Evolutionary conservation across 2,797 vertebrate species (phyloP).

Genomic region (Acipenser transmontanus): DNA sequence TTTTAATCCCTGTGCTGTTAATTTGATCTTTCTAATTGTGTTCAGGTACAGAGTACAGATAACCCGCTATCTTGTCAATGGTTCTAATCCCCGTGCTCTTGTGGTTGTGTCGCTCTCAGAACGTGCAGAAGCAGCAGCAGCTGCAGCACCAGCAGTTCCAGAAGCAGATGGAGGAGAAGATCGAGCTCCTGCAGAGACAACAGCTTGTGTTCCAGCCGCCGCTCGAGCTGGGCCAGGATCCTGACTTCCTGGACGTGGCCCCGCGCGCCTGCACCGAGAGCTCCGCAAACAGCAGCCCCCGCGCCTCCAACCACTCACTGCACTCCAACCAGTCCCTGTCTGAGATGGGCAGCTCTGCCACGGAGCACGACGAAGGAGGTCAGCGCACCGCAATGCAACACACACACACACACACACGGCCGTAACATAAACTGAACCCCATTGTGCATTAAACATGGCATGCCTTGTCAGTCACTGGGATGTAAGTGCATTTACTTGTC

Average conservation of each 20-base stretch:
- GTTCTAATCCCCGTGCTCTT: not conserved
- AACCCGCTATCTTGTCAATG: too few relatives aligned
- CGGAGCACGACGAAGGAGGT: slow-evolving; percentile 83
- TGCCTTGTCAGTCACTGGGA: not conserved
- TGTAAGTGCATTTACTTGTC: slow-evolving; percentile 3
- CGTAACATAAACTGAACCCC: too few relatives aligned
- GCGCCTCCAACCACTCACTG: slow-evolving; percentile 79
- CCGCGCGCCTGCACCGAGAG: slow-evolving; percentile 61
- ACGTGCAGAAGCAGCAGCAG: slow-evolving; percentile 84
- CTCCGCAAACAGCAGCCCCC: slow-evolving; percentile 85
- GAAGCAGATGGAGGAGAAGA: slow-evolving; percentile 82
- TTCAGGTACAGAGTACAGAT: not conserved
- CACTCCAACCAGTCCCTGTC: slow-evolving; percentile 78
- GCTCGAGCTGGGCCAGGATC: slow-evolving; percentile 51
- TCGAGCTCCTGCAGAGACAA: slow-evolving; percentile 84
- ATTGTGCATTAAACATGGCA: not conserved
- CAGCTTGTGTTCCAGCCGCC: slow-evolving; percentile 68
- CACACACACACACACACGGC: too few relatives aligned
- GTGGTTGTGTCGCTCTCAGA: slow-evolving; percentile 50
- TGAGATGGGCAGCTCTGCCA: slow-evolving; percentile 62
- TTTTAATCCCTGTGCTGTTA: too few relatives aligned
- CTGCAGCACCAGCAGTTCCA: slow-evolving; percentile 88
- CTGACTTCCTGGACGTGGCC: slow-evolving; percentile 67
- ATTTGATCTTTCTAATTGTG: not conserved
- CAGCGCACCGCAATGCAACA: slow-evolving; percentile 8